Evolutionary conservation across 1,140 invertebrate species (phyloP).

Genomic region (Calephelis virginiensis): DNA sequence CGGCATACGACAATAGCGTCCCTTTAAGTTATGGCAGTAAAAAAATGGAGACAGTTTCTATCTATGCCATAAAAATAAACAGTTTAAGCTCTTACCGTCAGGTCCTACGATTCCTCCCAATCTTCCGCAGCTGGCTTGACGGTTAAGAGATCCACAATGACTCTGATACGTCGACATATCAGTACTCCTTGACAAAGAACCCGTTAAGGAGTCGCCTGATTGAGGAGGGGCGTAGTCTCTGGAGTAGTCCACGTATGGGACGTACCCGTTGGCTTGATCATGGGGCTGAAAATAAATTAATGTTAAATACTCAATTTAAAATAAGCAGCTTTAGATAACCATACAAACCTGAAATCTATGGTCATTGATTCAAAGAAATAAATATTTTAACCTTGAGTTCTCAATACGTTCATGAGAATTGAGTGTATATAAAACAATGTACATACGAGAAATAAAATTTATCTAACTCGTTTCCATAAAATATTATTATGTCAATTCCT

Average conservation of each 20-base stretch:
- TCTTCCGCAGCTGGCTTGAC: slow-evolving; percentile 57
- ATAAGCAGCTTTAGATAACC: too few species aligned
- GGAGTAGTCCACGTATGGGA: slow-evolving; percentile 92
- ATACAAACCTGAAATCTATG: too few species aligned
- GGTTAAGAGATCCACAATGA: slow-evolving; percentile 53
- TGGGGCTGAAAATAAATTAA: slow-evolving; percentile 80
- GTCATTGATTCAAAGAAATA: too few species aligned
- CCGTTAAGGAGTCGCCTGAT: slow-evolving; percentile 46
- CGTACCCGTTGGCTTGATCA: slow-evolving; percentile 92
- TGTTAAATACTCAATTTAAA: not conserved
- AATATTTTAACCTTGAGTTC: too few species aligned
- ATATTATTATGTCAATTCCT: too few species aligned
- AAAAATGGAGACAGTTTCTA: not conserved
- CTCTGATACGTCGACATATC: slow-evolving; percentile 56
- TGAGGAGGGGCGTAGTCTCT: slow-evolving; percentile 89
- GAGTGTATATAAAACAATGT: too few species aligned
- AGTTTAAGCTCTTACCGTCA: slow-evolving; percentile 47
- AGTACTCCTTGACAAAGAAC: slow-evolving; percentile 56
- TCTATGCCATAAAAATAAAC: not conserved
- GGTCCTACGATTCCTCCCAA: slow-evolving; percentile 55
- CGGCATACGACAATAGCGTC: not conserved
- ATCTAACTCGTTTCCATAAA: too few species aligned
- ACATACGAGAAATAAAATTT: too few species aligned
- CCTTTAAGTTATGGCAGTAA: not conserved
- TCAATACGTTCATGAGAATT: too few species aligned